A percentile compares a stretch with the other conserved stretches of the same genome.
Evolutionary conservation across 30 jellyfish, hydroid and myxozoan species (phyloP).

Genomic region (Nemopilema nomurai): DNA sequence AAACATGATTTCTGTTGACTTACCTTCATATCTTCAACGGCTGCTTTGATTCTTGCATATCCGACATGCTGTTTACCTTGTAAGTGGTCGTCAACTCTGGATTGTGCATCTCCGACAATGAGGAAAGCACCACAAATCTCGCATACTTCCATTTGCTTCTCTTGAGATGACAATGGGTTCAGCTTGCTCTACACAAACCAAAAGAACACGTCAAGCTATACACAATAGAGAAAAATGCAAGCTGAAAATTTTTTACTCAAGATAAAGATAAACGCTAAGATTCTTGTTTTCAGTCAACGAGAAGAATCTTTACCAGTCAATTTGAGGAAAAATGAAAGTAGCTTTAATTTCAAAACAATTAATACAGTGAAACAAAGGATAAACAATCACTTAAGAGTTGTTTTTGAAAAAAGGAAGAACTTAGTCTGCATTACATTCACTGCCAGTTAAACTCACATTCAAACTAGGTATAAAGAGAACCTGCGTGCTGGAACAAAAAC

Average conservation of each 20-base stretch:
- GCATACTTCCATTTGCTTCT: slow-evolving; percentile 98
- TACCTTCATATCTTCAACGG: slow-evolving; percentile 94
- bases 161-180: slow-evolving; percentile 91
- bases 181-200: slow-evolving; percentile 48
- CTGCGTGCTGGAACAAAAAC: too few species aligned
- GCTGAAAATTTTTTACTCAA: background rate
- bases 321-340: background rate
- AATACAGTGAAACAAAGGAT: too few species aligned
- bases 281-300: background rate
- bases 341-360: too few species aligned
- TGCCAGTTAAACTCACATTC: too few species aligned
- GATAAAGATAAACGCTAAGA: background rate
- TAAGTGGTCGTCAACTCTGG: slow-evolving; percentile 97
- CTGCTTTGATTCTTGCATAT: slow-evolving; percentile 90
- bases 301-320: background rate
- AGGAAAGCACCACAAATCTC: slow-evolving; percentile 98
- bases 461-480: too few species aligned
- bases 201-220: background rate
- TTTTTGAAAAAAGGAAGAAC: too few species aligned
- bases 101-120: slow-evolving; percentile 97
- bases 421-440: too few species aligned
- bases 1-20: background rate
- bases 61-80: slow-evolving; percentile 99
- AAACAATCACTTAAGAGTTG: too few species aligned
- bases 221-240: background rate